Evolutionary conservation across 2,113 vertebrate species (phyloP), one percentile per base, ranked within the genome.

Genomic region (Dryoscopus gambensis): DNA sequence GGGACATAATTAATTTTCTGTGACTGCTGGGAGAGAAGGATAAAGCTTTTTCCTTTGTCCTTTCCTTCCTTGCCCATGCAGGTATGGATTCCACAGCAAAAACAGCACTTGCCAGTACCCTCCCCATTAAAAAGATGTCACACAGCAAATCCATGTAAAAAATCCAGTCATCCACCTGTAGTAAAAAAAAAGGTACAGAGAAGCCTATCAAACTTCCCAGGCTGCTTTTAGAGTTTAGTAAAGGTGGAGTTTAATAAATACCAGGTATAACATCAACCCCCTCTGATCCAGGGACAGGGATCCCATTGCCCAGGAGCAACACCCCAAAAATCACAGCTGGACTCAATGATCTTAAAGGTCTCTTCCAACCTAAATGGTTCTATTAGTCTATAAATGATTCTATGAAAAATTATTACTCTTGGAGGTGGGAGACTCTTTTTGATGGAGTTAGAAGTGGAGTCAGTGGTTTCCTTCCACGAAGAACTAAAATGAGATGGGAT

Each of bases 281-380:
- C 21, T 33, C 40, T 42, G 63, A 40, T 15, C 16, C 73, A 64
- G 53, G 47, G 35, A 49, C 2, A 39, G 15, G 27, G 44, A 89
- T 7, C 13, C 9, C 64, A 16, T 80, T 42, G 76, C 40, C 14
- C 52, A 52, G 68, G 33, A 46, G 57, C 7, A 35, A n/a, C n/a
- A 31, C 6, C 13, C n/a, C 50, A 62, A 77, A 94, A 80, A 21
- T 28, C 21, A 21, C 6, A 14, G 27, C 17, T 63, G 55, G 37
- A 47, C 14, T 56, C 2, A 0, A n/a, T 20, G 20, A 44, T 24
- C 20, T 42, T n/a, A 39, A n/a, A 44, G 17, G 12, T 44, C 21
- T 69, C 23, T 39, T 55, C 40, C 46, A 60, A 9, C 16, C 10
- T 6, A n/a, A 64, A 53, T 25, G 6, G 18, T n/a, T 65, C 16